These are phyloP conservation scores for Gnathonemus longibarbis DNA, from an alignment of 2,113 vertebrate species.

Conservation along the genomic window DNA sequence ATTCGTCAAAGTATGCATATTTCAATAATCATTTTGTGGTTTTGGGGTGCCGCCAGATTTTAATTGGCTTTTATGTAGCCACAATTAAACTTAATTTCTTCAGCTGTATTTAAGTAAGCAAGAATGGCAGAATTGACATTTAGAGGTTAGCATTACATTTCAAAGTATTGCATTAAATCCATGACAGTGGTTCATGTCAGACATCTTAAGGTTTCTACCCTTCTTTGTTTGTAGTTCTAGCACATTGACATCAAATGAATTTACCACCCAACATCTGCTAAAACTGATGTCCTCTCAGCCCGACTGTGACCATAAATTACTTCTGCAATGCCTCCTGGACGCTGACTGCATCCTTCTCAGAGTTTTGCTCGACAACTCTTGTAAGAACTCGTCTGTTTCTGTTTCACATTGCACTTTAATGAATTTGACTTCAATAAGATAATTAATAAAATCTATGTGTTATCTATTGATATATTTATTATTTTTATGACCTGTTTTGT, in stretches of 20 bases:
- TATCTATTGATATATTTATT: neutral
- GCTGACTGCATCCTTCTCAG: constrained; percentile 73
- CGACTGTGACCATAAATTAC: constrained; percentile 69
- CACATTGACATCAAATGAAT: constrained; percentile 60
- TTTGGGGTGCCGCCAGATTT: constrained; percentile 76
- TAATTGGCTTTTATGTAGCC: constrained; percentile 79
- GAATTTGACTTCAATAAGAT: neutral
- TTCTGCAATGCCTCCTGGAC: constrained; percentile 74
- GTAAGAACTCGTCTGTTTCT: constrained; percentile 60
- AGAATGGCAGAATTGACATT: constrained; percentile 66
- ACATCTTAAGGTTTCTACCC: constrained; percentile 37
- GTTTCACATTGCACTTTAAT: neutral
- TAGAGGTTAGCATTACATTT: constrained; percentile 62
- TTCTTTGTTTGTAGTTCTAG: constrained; percentile 63
- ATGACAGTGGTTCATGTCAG: constrained; percentile 43
- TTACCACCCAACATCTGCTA: constrained; percentile 68
- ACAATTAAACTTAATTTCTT: constrained; percentile 77
- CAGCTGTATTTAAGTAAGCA: constrained; percentile 68
- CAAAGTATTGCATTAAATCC: constrained; percentile 65
- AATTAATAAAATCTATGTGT: neutral
- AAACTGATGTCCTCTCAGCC: constrained; percentile 85
- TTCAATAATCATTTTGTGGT: constrained; percentile 52
- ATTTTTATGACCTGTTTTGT: neutral
- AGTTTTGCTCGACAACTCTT: constrained; percentile 72
- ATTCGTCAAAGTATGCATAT: constrained; percentile 56